These are phyloP conservation scores for Lacerta agilis DNA, from an alignment of 2,797 vertebrate genomes.

Conservation along the genomic window DNA sequence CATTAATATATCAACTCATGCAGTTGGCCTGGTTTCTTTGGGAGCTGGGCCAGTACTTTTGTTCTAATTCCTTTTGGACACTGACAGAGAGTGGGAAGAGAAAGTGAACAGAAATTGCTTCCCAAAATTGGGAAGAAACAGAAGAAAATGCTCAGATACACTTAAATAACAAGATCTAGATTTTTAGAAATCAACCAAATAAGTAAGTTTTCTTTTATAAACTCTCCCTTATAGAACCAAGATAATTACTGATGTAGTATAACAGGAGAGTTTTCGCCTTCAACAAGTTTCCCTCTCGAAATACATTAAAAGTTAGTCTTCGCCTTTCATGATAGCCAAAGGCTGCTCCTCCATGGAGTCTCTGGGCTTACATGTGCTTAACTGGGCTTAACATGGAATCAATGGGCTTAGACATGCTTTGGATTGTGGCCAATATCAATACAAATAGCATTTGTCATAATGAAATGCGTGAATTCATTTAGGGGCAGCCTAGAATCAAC, in stretches of 20 bases:
- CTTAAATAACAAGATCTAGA: background rate
- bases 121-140: background rate
- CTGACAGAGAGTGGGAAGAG: too few species aligned
- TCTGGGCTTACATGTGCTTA: background rate
- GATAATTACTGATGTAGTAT: background rate
- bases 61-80: too few species aligned
- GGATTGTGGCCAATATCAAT: background rate
- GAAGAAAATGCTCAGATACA: background rate
- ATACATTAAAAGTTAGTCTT: background rate
- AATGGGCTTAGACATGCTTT: background rate
- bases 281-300: background rate
- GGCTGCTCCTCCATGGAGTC: background rate
- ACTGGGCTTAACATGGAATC: too few species aligned
- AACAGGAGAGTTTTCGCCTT: background rate
- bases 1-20: background rate
- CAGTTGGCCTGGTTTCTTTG: background rate
- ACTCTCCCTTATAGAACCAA: background rate
- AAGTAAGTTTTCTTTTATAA: background rate
- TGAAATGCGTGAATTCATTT: background rate
- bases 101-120: too few species aligned
- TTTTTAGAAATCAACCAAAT: background rate
- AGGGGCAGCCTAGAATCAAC: background rate
- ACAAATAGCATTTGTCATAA: background rate
- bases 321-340: background rate
- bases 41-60: too few species aligned